phyloP scores from a whole-genome alignment of 2,888 invertebrate species.

The Piscicola geometra region DNA sequence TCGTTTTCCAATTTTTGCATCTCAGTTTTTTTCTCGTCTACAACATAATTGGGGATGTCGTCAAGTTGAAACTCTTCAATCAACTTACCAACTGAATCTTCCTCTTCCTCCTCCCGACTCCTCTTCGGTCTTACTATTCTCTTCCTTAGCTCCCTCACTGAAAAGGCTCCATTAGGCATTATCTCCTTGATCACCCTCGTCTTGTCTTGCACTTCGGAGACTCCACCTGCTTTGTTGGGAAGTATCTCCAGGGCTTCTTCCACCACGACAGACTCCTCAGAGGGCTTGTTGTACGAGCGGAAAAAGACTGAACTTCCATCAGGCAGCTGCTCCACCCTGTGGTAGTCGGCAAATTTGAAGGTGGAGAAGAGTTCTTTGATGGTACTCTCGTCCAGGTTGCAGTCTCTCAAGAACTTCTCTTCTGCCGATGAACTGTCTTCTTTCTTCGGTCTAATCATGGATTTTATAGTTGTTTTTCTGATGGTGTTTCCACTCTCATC shows the following conservation, averaged over 20 bases:
- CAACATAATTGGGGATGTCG: slow-evolving; percentile 12
- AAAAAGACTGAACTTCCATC: not conserved
- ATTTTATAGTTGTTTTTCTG: not conserved
- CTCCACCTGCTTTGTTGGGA: not conserved
- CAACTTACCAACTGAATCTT: not conserved
- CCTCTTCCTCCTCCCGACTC: not conserved
- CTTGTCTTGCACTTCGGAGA: not conserved
- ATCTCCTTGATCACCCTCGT: slow-evolving; percentile 6
- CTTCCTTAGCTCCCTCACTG: not conserved
- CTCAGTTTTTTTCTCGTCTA: slow-evolving; percentile 5
- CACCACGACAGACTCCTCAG: not conserved
- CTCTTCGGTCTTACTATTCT: not conserved
- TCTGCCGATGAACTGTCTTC: not conserved
- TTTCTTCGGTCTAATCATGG: not conserved
- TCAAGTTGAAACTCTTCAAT: slow-evolving; percentile 17
- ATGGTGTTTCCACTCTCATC: not conserved
- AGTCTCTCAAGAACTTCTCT: not conserved
- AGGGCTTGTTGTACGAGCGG: not conserved
- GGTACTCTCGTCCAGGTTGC: not conserved
- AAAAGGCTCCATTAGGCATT: slow-evolving; percentile 9
- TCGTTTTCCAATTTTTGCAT: not conserved
- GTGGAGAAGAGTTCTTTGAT: not conserved
- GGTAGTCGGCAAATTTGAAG: not conserved
- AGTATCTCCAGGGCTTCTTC: slow-evolving; percentile 9
- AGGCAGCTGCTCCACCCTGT: not conserved